Evolutionary conservation across 1,140 invertebrate genomes (phyloP).

Genomic region (Aphidius gifuensis): DNA sequence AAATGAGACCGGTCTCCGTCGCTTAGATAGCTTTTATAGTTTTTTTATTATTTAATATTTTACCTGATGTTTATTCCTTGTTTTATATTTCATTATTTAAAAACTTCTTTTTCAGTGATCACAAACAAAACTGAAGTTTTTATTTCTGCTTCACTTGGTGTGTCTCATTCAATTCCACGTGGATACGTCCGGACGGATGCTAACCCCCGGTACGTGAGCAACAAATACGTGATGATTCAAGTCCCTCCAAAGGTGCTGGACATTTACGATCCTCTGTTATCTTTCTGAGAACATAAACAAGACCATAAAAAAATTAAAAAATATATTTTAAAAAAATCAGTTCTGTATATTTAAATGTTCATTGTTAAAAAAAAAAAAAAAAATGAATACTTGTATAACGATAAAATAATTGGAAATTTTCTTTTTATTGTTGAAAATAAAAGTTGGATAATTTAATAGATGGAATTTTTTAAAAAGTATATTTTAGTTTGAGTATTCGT

Average conservation of each 20-base stretch:
- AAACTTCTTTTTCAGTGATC: no score
- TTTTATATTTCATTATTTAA: no score
- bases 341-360: no score
- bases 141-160: neutral
- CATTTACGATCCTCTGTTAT: constrained; percentile 28
- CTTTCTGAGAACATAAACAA: constrained; percentile 18
- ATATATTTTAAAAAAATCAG: neutral
- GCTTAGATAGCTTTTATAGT: no score
- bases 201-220: constrained; percentile 24
- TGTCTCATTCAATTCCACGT: constrained; percentile 8
- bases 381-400: no score
- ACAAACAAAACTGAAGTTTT: no score
- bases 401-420: constrained; percentile 9
- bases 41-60: no score
- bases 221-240: constrained; percentile 26
- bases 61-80: no score
- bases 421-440: neutral
- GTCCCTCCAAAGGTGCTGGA: constrained; percentile 21
- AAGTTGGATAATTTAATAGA: neutral
- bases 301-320: neutral
- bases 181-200: constrained; percentile 22
- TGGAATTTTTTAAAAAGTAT: constrained; percentile 5
- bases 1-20: no score
- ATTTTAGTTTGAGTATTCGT: constrained; percentile 4
- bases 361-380: neutral